A percentile compares a stretch with the other conserved stretches of the same genome.
Conservation (phyloP, 2,888 invertebrate genomes). For the Limnephilus marmoratus region DNA sequence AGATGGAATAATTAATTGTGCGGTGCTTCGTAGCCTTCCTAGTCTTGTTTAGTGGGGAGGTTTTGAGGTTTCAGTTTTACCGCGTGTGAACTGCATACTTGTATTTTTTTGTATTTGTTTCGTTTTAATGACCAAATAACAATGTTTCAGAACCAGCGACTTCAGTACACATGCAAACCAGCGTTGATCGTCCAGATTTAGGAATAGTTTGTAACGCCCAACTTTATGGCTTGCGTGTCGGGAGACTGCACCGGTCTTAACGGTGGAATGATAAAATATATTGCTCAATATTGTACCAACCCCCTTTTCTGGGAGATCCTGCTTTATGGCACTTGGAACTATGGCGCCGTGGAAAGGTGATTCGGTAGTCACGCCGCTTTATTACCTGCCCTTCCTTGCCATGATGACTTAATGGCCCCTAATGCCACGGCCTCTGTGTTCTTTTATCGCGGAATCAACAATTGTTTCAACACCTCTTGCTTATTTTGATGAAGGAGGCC, state of each 20-base stretch:
- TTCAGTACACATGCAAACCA: slow-evolving; percentile 17
- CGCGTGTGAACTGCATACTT: no score
- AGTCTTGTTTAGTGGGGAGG: no score
- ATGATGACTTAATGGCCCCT: slow-evolving; percentile 23
- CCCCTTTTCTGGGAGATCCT: slow-evolving; percentile 23
- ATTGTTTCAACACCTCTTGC: slow-evolving; percentile 49
- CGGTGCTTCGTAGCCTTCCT: no score
- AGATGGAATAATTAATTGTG: no score
- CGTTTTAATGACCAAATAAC: no score
- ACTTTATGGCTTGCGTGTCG: slow-evolving; percentile 41
- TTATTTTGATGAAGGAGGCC: slow-evolving; percentile 26
- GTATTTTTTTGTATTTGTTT: no score
- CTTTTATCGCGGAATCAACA: slow-evolving; percentile 30
- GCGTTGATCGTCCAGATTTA: slow-evolving; percentile 30
- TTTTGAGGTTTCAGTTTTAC: no score
- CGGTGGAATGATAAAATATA: slow-evolving; percentile 39
- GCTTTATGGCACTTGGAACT: slow-evolving; percentile 9
- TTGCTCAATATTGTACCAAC: slow-evolving; percentile 15
- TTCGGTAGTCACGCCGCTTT: neutral
- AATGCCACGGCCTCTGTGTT: slow-evolving; percentile 32
- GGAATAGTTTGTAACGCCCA: slow-evolving; percentile 14
- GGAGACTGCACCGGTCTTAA: slow-evolving; percentile 25
- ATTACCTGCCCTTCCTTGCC: neutral
- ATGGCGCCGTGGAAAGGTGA: neutral
- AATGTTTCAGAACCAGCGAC: neutral